Base-by-base conservation (phyloP, 2,113 vertebrate genomes). In the Rhombomys opimus region DNA sequence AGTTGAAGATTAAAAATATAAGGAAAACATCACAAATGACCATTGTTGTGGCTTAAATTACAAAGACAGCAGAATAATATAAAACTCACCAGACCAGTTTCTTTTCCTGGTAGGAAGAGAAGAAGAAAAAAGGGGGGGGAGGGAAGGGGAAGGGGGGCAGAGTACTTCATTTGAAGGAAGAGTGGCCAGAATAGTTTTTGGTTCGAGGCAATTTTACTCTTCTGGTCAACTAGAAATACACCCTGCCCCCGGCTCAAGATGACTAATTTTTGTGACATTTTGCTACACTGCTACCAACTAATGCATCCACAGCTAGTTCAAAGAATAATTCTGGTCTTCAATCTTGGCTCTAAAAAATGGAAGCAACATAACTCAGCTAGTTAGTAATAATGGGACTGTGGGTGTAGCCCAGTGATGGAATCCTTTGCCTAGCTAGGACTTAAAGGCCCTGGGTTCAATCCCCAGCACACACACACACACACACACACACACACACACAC, bases 61-160 rank as follows among this genome's bases (percentile, higher is more conserved):
- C 65, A 92, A 46, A 82, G 52, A 65, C 17, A 91, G 82, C 3
- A 61, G n/a, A 94, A 84, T 25, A 97, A 93, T 50, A 85, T 57
- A 96, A 93, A 97, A 93, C 63, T 41, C 59, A 97, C 89, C 67
- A 17, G 87, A 97, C 94, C 82, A 87, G 93, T 97, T 97, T 95
- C 57, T 91, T 89, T 89, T 76, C 87, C 93, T 73, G 87, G 38
- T 61, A 52, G 63, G 4, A 61, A 41, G 65, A 6, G 2, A 23
- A 25, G 20, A 3, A 41, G 23, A 63, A 10, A 75, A 63, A 65
- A 50, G 32, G 32, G 10, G 65, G 2, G 65, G 67, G 13, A 2
- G 6, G 7, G 0, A 17, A 15, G 11, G 15, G 32, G 17, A 1
- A 2, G 20, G 15, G 15, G 81, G 2, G 57, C 7, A 15, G 57